Base-by-base conservation (phyloP, 2,113 vertebrate species). In the Rhadina sibilatrix region DNA sequence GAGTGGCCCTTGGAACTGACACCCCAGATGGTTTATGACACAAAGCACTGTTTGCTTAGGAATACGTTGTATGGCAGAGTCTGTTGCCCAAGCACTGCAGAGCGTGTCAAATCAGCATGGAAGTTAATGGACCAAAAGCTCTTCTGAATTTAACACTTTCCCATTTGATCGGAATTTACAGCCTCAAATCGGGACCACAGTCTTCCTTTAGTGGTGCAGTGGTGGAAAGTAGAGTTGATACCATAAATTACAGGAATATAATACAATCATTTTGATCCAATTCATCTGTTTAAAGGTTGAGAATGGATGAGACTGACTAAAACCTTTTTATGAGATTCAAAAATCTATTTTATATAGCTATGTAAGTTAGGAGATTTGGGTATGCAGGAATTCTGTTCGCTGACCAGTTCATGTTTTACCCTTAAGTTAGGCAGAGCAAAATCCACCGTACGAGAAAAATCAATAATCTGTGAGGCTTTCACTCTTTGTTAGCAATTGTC, bases 1-100 rank as follows among this genome's bases (percentile, higher is more conserved):
- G 90, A 98, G 92, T 96, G 91, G 94, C 84, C 95, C 96, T 94
- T 91, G 72, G 95, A 93, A 94, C 31, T 80, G 93, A 95, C 94
- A 97, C 94, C 98, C 97, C 98, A 98, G 98, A 98, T 97, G 98
- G 97, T 97, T 97, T 97, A 96, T 97, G 96, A 98, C 97, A 98
- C 96, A 97, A 97, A 97, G 97, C 88, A 94, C 94, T 98, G 97
- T 98, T 98, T 98, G 97, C 97, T 97, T 97, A 98, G 97, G 95
- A 97, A 97, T 96, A 96, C 61, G 91, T 87, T 93, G 92, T 97
- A 76, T 94, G 69, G 96, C 94, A 78, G 94, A 96, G 92, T 97
- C 95, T 97, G 97, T 98, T 97, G 95, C 96, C 94, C 94, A 87
- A 97, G 93, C 93, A 97, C 94, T 95, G 94, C 90, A 33, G 95